Base-by-base conservation (phyloP, 2,888 invertebrate genomes). In the Cerastoderma edule region DNA sequence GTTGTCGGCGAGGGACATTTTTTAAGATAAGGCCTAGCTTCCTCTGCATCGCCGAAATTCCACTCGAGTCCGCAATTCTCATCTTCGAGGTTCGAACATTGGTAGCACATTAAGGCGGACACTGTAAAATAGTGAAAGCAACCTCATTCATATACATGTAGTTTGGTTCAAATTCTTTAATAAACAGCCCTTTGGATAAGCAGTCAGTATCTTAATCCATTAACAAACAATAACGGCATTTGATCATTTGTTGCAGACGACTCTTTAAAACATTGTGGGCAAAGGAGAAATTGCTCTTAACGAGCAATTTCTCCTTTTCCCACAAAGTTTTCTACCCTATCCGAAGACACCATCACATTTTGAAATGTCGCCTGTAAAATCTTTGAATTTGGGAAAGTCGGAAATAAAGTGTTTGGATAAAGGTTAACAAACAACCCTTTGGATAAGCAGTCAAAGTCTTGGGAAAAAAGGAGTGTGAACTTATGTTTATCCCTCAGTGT, bases 81-180 rank as follows among this genome's bases (percentile, higher is more conserved):
- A 57, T 76, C 50, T 0, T 57, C 27, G 6, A 76, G 32, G 30
- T 67, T 76, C 6, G 67, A 68, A 46, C 76, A 76, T 39, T 67
- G 44, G 50, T 72, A 72, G 46, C 76, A 76, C 64, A 48, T 65
- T 13, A 76, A 35, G n/a, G 64, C 68, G 44, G 64, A 27, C 16
- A 64, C 76, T 76, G 71, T 24, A 71, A 53, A 33, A 22, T n/a
- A 8, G 24, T 22, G 6, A 53, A 53, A 10, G 39, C 39, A 39
- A 39, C 8, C 8, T 13, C 16, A 39, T 39, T 13, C 16, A 10
- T 39, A 39, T 39, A 39, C 16, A 10, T 39, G 39, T 13, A 39
- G 16, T 13, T 39, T 39, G 16, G 16, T 13, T 13, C 8, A 8
- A 39, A 10, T 8, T 13, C 8, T 13, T 13, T 39, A 39, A 39